Base-by-base conservation (phyloP, 2,797 vertebrate genomes). In the Pangasius krempfi region DNA sequence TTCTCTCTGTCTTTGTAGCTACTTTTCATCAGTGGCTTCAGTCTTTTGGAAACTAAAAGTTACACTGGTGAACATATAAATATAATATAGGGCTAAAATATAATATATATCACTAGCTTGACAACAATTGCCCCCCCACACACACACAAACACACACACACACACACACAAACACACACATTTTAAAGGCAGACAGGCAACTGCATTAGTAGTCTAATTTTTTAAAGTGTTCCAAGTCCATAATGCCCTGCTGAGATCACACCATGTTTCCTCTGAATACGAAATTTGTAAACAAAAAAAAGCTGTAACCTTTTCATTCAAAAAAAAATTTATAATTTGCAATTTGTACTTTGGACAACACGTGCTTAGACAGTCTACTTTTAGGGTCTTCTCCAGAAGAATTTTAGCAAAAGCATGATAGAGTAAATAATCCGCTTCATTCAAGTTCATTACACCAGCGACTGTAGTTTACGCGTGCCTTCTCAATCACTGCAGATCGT, bases 11-110 rank as follows among this genome's bases (percentile, higher is more conserved):
- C n/a, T 87, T 52, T 89, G 27, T 40, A 78, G 50, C 58, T 68
- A 80, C 58, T 79, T 87, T 47, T 54, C 84, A 84, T 83, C 82
- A 84, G 50, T 47, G 33, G 10, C 33, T 80, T 88, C 30, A 90
- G 58, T 84, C 16, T 79, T 58, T 78, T 76, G 27, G 22, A 60
- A 64, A 64, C 25, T 4, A 40, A 33, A 87, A 18, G 4, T 60
- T 81, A 22, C 30, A 56, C 30, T 16, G 4, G 14, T 54, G 72
- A 75, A 52, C 75, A n/a, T n/a, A n/a, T n/a, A n/a, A n/a, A n/a
- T n/a, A n/a, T n/a, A n/a, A n/a, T n/a, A n/a, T n/a, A n/a, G 30
- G 54, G 14, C 33, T 81, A 80, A 80, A 79, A 56, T 33, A 10
- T 12, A 54, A 33, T 20, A 76, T n/a, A 12, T 33, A 22, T 54